phyloP scores from a whole-genome alignment of 1,140 invertebrate genomes.

The Drepana arcuata region DNA sequence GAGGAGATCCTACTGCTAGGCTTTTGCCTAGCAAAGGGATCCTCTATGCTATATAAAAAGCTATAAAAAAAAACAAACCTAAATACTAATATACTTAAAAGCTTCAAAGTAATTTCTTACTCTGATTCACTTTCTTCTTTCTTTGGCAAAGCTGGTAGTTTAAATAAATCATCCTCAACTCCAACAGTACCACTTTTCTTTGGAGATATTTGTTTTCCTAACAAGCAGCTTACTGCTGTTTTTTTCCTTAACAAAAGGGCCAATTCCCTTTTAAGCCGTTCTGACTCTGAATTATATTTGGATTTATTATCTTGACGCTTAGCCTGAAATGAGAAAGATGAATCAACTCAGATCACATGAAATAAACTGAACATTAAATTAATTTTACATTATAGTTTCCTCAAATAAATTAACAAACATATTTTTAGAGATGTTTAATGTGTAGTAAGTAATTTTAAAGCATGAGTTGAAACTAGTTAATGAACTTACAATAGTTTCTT shows the following conservation, averaged over 20 bases:
- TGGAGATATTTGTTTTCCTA: constrained; percentile 73
- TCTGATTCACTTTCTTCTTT: constrained; percentile 53
- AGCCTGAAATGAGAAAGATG: constrained; percentile 71
- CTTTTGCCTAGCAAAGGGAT: too few relatives aligned
- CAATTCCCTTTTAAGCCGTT: constrained; percentile 82
- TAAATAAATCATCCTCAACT: constrained; percentile 79
- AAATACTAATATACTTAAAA: too few relatives aligned
- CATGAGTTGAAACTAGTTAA: too few relatives aligned
- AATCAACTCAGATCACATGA: background rate
- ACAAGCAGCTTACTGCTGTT: constrained; percentile 73
- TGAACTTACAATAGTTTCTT: constrained; percentile 92
- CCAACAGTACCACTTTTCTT: constrained; percentile 36
- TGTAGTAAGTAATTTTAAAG: too few relatives aligned
- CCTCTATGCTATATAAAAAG: too few relatives aligned
- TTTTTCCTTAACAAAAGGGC: constrained; percentile 74
- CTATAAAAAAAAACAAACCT: too few relatives aligned
- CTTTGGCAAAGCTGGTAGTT: constrained; percentile 77
- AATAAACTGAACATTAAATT: too few relatives aligned
- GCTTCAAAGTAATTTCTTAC: constrained; percentile 44
- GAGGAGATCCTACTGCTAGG: too few relatives aligned
- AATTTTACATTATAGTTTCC: too few relatives aligned
- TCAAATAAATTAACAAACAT: too few relatives aligned
- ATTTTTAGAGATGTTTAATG: too few relatives aligned
- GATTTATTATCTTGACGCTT: constrained; percentile 83
- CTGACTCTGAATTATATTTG: constrained; percentile 80